Percentiles rank a stretch among this genome's conserved stretches.
These are phyloP conservation scores for Thunnus albacares DNA, from an alignment of 2,797 vertebrate species.

Conservation along the genomic window DNA sequence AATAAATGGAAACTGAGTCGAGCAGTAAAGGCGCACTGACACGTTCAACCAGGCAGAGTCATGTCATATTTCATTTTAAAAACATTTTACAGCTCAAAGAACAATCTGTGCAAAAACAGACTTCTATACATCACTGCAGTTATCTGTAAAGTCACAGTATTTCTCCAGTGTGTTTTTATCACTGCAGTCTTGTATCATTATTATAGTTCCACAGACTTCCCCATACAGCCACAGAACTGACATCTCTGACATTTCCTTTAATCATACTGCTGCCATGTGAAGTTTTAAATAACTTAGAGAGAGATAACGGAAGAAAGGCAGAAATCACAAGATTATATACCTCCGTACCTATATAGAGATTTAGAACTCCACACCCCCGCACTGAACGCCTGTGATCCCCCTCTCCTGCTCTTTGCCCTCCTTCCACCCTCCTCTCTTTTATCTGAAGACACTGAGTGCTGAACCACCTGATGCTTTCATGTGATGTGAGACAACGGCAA, in stretches of 20 bases:
- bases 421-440: slow-evolving; percentile 2
- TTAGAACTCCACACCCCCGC: not conserved
- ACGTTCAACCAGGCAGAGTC: not conserved
- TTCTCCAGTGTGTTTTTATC: slow-evolving; percentile 1
- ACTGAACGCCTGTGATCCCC: slow-evolving; percentile 15
- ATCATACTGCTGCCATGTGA: slow-evolving; percentile 34
- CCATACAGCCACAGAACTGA: slow-evolving; percentile 16
- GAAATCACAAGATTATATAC: slow-evolving; percentile 8
- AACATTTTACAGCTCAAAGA: slow-evolving; percentile 11
- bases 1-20: not conserved
- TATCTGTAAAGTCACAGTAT: not conserved
- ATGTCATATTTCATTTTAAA: slow-evolving; percentile 8
- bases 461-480: slow-evolving; percentile 50
- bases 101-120: not conserved
- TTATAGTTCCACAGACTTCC: slow-evolving; percentile 6
- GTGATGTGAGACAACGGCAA: slow-evolving; percentile 30
- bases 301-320: slow-evolving; percentile 3
- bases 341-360: not conserved
- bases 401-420: not conserved
- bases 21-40: not conserved
- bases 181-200: not conserved
- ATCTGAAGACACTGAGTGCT: slow-evolving; percentile 20
- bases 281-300: slow-evolving; percentile 29
- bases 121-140: not conserved
- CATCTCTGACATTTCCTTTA: slow-evolving; percentile 46